These are phyloP conservation scores for Agrochola macilenta DNA, from an alignment of 2,888 invertebrate genomes.

Conservation along the genomic window DNA sequence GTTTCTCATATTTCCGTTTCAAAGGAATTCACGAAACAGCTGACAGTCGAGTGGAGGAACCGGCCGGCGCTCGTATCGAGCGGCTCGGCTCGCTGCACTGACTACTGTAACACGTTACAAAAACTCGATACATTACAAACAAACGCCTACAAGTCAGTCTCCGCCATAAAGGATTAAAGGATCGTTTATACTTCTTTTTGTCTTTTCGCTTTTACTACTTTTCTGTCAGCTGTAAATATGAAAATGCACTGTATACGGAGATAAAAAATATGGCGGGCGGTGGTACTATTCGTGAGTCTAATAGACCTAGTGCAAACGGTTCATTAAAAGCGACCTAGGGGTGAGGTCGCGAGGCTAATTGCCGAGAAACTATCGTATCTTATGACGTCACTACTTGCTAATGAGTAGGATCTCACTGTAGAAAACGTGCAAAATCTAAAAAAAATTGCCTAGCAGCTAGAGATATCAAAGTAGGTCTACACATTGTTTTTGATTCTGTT, in stretches of 20 bases:
- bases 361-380: conserved; percentile 18
- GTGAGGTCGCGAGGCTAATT: conserved; percentile 31
- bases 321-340: conserved; percentile 33
- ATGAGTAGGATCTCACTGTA: conserved; percentile 18
- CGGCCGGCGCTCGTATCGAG: too few relatives aligned
- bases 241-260: background rate
- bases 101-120: too few relatives aligned
- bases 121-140: too few relatives aligned
- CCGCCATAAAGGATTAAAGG: too few relatives aligned
- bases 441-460: conserved; percentile 5
- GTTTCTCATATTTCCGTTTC: too few relatives aligned
- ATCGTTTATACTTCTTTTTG: background rate
- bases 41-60: too few relatives aligned
- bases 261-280: background rate
- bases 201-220: conserved; percentile 2
- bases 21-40: too few relatives aligned
- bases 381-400: conserved; percentile 33
- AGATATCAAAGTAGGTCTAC: conserved; percentile 19
- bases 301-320: conserved; percentile 8
- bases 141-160: too few relatives aligned
- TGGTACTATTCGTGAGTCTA: background rate
- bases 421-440: conserved; percentile 35
- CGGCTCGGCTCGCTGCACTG: too few relatives aligned
- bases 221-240: background rate
- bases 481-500: conserved; percentile 17